phyloP scores from a whole-genome alignment of 53 echinoderm and acorn worm genomes.

The Echinometra lucunter region DNA sequence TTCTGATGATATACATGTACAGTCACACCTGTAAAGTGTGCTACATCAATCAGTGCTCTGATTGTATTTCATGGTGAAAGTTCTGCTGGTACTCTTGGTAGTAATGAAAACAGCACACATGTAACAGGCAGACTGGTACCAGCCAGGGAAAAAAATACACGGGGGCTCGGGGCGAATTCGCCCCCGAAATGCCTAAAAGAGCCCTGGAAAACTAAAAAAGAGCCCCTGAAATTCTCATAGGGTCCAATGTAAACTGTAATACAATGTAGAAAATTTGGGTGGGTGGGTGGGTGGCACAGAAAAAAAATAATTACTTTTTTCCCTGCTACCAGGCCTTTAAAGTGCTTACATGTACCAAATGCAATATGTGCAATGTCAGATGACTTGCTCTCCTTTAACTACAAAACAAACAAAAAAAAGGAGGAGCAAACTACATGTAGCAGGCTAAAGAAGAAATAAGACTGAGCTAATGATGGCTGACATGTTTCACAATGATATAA shows the following conservation, averaged over 20 bases:
- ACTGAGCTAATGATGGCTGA: neutral
- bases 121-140: no score
- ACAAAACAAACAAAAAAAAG: neutral
- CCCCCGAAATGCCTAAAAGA: no score
- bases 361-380: neutral
- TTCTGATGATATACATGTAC: neutral
- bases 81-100: neutral
- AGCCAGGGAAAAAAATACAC: no score
- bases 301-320: no score
- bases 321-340: neutral
- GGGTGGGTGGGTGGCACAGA: no score
- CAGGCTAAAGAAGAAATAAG: neutral
- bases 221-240: no score
- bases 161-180: no score
- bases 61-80: neutral
- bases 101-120: neutral
- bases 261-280: no score
- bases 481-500: constrained; percentile 16
- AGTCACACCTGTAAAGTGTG: neutral
- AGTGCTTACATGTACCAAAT: neutral
- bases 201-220: no score
- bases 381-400: neutral
- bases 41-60: neutral
- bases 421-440: neutral
- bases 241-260: no score